Evolutionary conservation across 2,888 invertebrate genomes (phyloP), one percentile per base, ranked within the genome.

Genomic region (Nebria salina): DNA sequence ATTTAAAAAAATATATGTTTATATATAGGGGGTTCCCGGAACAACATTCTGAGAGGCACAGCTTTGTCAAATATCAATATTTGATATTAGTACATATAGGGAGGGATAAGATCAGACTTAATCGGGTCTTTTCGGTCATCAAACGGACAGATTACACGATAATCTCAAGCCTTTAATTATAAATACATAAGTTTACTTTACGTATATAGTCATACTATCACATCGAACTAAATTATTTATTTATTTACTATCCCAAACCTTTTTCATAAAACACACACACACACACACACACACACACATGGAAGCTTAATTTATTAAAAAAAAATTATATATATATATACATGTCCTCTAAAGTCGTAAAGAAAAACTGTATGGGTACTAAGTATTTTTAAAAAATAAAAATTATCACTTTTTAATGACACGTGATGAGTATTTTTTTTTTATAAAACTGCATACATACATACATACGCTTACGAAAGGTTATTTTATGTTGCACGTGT

Each of bases 31-130:
- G 34, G 34, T 34, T 34, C 2, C 34, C 34, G 5, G 34, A 34
- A 34, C 34, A 34, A 34, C 34, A 34, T 34, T 34, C 34, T 34
- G 34, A 34, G 34, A 34, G 34, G 34, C 2, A 79, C 79, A 68
- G 74, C 79, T 79, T 79, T 79, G 79, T 43, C 79, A 79, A 79
- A 79, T 74, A 79, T 75, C 79, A 79, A 79, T 79, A 79, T 79
- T 79, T 79, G 79, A 79, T 79, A 74, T 75, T 65, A 42, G 66
- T 66, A 79, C 54, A 70, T 42, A 79, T 75, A 79, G 75, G 66
- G 41, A 43, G 65, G 79, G 74, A 74, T 79, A 75, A 75, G 66
- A 65, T 68, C 66, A 75, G 74, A 79, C 72, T 77, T 72, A 77
- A 72, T 77, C 72, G 77, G 26, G 41, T 77, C 72, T 72, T 77